A percentile compares a stretch with the other conserved stretches of the same genome.
phyloP scores from a whole-genome alignment of 1,140 invertebrate genomes.

The Pantala flavescens region DNA sequence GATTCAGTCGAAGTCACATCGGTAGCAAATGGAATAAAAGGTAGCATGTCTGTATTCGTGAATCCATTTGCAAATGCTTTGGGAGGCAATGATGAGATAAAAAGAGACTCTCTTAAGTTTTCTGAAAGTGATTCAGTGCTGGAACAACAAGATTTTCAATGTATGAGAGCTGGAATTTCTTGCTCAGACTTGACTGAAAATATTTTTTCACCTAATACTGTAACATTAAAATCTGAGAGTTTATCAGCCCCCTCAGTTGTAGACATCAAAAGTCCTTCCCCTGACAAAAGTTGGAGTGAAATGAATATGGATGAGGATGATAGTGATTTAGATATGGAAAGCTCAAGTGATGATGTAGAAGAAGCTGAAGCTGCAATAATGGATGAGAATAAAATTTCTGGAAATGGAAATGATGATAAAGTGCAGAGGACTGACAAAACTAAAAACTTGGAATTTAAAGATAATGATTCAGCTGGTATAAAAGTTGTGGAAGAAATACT shows the following conservation, averaged over 20 bases:
- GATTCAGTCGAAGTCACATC: slow-evolving; percentile 23
- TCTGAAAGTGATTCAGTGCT: neutral
- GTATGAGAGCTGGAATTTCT: neutral
- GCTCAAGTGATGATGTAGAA: neutral
- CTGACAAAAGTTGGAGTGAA: slow-evolving; percentile 10
- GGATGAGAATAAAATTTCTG: neutral
- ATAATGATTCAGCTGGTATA: slow-evolving; percentile 26
- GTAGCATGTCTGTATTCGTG: slow-evolving; percentile 41
- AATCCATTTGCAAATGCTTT: slow-evolving; percentile 39
- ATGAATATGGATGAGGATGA: neutral
- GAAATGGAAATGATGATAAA: neutral
- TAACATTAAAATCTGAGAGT: neutral
- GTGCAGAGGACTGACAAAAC: slow-evolving; percentile 23
- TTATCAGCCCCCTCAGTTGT: neutral
- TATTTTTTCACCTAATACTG: neutral
- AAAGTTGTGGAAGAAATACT: slow-evolving; percentile 44
- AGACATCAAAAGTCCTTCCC: neutral
- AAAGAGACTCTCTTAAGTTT: neutral
- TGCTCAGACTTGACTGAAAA: neutral
- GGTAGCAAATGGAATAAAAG: slow-evolving; percentile 23
- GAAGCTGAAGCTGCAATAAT: neutral
- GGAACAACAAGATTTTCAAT: neutral
- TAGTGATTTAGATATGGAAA: neutral
- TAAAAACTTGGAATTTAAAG: slow-evolving; percentile 32
- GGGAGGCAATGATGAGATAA: neutral